Evolutionary conservation across 2,888 invertebrate species (phyloP), one percentile per base, ranked within the genome.

Genomic region (Disparrhopalites patrizii): DNA sequence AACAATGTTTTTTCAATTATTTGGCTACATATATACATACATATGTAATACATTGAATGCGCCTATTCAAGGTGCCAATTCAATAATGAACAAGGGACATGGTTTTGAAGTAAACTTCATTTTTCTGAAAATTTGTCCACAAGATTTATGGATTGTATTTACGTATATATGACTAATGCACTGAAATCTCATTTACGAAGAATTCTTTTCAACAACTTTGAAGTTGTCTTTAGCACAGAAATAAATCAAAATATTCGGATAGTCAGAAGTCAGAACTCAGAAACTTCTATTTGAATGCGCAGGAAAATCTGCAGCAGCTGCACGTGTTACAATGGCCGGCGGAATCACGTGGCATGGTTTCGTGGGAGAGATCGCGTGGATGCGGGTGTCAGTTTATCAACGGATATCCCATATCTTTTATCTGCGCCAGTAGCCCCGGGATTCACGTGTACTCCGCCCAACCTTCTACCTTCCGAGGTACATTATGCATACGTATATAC

Each of bases 241-340:
- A n/a, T n/a, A n/a, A n/a, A n/a, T n/a, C n/a, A n/a, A n/a, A n/a
- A n/a, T n/a, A n/a, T n/a, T n/a, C n/a, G n/a, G n/a, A n/a, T n/a
- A n/a, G n/a, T n/a, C n/a, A n/a, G n/a, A n/a, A n/a, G n/a, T n/a
- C n/a, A n/a, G n/a, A n/a, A n/a, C n/a, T n/a, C n/a, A n/a, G n/a
- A n/a, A n/a, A n/a, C n/a, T 47, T 43, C 28, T 27, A 3, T 15
- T 28, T 40, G 40, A 33, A 18, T 30, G 70, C 67, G 0, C 85
- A 96, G 95, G 81, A 94, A 94, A 82, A 91, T 91, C 62, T 97
- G 95, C 82, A 88, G 87, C 78, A 88, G 89, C 71, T 97, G 96
- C 82, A 93, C n/a, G n/a, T n/a, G n/a, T n/a, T n/a, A n/a, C n/a
- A 93, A 78, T 96, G 95, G 81, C 87, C 91, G 31, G 85, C 93